Evolutionary conservation across 2,888 invertebrate genomes (phyloP).

Genomic region (Dynastes maya): DNA sequence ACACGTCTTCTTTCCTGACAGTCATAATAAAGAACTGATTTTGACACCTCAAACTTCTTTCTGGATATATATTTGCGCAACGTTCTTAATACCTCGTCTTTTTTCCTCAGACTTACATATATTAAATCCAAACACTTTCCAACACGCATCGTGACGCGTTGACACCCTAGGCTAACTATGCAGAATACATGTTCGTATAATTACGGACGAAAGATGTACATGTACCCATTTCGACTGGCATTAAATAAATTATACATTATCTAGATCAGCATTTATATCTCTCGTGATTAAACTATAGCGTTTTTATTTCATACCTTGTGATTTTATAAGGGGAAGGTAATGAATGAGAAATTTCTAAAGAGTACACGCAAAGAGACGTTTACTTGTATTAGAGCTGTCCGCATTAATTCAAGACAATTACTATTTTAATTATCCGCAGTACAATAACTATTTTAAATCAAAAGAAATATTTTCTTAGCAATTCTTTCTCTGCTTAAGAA

Average conservation of each 20-base stretch:
- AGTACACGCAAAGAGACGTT: neutral
- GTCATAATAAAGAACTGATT: neutral
- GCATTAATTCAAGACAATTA: too few species aligned
- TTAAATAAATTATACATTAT: constrained; percentile 28
- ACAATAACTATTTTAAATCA: too few species aligned
- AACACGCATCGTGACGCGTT: neutral
- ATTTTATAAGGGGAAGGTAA: constrained; percentile 3
- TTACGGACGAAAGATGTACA: neutral
- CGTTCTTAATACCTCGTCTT: neutral
- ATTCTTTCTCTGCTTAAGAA: too few species aligned
- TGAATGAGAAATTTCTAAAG: constrained; percentile 35
- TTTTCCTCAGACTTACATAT: neutral
- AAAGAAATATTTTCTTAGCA: too few species aligned
- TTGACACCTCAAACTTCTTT: neutral
- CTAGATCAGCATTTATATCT: neutral
- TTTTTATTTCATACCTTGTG: constrained; percentile 9
- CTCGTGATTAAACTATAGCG: neutral
- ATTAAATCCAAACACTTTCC: neutral
- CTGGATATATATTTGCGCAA: neutral
- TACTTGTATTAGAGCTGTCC: too few species aligned
- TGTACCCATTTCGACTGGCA: constrained; percentile 1
- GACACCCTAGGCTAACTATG: neutral
- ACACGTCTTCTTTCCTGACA: neutral
- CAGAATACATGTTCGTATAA: neutral
- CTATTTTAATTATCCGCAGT: too few species aligned